These are phyloP conservation scores for Coregonus suidteri DNA, from an alignment of 2,797 vertebrate genomes.

Conservation along the genomic window DNA sequence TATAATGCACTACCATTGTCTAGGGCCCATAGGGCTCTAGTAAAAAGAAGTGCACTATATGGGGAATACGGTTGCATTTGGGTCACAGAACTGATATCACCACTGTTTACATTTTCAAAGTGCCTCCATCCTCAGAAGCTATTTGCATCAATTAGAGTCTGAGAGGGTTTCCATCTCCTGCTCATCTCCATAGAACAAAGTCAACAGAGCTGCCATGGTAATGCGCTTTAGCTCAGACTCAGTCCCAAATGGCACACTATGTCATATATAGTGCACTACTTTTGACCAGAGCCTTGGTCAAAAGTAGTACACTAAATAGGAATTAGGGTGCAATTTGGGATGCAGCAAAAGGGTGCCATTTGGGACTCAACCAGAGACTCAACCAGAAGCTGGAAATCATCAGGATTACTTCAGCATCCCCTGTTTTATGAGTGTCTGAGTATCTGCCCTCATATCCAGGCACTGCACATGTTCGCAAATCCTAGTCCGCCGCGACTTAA, in stretches of 20 bases:
- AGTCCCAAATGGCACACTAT: not conserved
- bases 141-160: constrained; percentile 21
- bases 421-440: not conserved
- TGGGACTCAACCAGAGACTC: not conserved
- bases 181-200: constrained; percentile 9
- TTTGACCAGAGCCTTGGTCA: not conserved
- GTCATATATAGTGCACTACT: not conserved
- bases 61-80: not conserved
- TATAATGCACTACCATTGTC: not conserved
- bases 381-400: no score
- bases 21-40: not conserved
- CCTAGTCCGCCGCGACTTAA: not conserved
- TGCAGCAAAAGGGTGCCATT: not conserved
- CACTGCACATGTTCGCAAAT: not conserved
- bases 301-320: no score
- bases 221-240: not conserved
- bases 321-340: no score
- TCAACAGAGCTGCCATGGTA: not conserved
- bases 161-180: constrained; percentile 36
- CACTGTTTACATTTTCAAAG: constrained; percentile 12
- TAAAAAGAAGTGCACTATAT: not conserved
- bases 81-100: not conserved
- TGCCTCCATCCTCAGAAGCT: constrained; percentile 14
- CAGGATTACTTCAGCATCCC: no score
- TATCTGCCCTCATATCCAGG: not conserved